Evolutionary conservation across 1,140 invertebrate genomes (phyloP), one percentile per base, ranked within the genome.

Genomic region (Dinoponera quadriceps): DNA sequence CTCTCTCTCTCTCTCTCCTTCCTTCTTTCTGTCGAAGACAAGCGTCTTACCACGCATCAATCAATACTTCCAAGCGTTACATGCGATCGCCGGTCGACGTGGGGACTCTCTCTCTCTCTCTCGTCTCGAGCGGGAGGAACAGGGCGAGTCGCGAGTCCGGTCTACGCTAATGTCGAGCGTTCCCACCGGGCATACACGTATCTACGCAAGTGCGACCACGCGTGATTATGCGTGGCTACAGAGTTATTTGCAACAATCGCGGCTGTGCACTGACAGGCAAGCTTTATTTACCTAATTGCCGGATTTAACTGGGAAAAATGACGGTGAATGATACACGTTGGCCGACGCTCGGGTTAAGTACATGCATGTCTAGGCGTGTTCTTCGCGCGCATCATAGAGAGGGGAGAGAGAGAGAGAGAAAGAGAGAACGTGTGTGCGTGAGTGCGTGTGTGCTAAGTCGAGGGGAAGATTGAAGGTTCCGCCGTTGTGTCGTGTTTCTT

Each of bases 251-350:
- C 83, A 85, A 88, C 86, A 85, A 72, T 75, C 73, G 83, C 44
- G 27, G 48, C 20, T 81, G 71, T 72, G 54, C 69, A 85, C 78
- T 69, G 84, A 83, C 87, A 89, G 82, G 66, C 84, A 82, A n/a
- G 84, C 80, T 90, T 88, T 88, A 89, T 89, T 89, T 88, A 83
- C 80, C 80, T 86, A 90, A 88, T 90, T 90, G 83, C 83, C 80
- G 80, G 86, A 89, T 86, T 90, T 90, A 85, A 86, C 63, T 59
- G n/a, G 38, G 84, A 74, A 88, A 86, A 89, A 89, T 78, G 48
- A 62, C 38, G 51, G 68, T 48, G 87, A 82, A 85, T 73, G 69
- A 88, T 85, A 83, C 38, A 44, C 48, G 62, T 73, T 73, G 78
- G 65, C 44, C 57, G 78, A 57, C 66, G 66, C n/a, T 27, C 49